Conservation (phyloP, 2,113 vertebrate genomes). For the Oncorhynchus clarkii region DNA sequence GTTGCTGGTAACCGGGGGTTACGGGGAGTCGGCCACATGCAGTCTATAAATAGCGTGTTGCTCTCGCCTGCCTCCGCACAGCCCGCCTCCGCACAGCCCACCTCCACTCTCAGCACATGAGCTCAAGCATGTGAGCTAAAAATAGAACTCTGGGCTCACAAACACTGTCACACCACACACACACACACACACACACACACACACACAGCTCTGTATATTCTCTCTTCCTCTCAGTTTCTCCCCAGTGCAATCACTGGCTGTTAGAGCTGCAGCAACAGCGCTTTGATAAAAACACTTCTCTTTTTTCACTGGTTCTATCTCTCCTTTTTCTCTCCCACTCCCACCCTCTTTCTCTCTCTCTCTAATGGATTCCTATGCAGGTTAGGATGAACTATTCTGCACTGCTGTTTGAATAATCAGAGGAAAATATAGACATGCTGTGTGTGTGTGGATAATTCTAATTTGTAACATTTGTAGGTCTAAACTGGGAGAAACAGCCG, state of each 20-base stretch:
- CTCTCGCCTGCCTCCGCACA: constrained; percentile 11
- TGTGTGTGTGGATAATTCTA: neutral
- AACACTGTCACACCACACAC: neutral
- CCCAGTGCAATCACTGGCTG: constrained; percentile 24
- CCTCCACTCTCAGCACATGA: constrained; percentile 9
- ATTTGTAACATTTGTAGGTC: neutral
- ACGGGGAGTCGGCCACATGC: neutral
- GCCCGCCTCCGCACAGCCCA: constrained; percentile 10
- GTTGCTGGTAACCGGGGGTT: constrained; percentile 23
- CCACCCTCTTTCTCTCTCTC: neutral
- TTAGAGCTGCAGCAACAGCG: constrained; percentile 1
- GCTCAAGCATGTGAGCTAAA: constrained; percentile 33
- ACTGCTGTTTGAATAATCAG: neutral
- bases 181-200: neutral
- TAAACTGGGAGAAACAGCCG: neutral
- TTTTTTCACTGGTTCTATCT: neutral
- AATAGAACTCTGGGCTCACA: constrained; percentile 16
- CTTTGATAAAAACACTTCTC: constrained; percentile 12
- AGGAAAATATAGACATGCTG: neutral
- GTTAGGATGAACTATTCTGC: neutral
- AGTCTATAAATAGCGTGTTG: constrained; percentile 32
- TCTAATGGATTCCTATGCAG: neutral
- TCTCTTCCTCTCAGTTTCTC: constrained; percentile 7
- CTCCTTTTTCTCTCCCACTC: neutral
- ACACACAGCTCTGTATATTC: neutral